phyloP scores from a whole-genome alignment of 1,140 invertebrate genomes.

The Semibalanus balanoides region DNA sequence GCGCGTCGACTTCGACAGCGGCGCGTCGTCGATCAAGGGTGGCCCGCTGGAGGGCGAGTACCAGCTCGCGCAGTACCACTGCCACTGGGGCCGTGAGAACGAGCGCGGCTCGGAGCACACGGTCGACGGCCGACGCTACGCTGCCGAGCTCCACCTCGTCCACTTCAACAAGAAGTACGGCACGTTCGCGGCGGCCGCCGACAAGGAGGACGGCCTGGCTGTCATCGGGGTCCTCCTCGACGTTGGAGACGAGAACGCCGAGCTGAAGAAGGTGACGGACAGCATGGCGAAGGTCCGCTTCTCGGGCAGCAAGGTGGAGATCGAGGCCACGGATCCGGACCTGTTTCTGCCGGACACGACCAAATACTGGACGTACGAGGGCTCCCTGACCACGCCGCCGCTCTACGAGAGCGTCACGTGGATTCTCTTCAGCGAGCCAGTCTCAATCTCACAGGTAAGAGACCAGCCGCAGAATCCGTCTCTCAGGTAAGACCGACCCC shows the following conservation, averaged over 20 bases:
- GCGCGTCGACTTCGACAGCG: not conserved
- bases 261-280: conserved; percentile 74
- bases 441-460: conserved; percentile 49
- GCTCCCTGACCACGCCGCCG: conserved; percentile 87
- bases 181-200: conserved; percentile 46
- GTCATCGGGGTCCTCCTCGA: conserved; percentile 58
- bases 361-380: conserved; percentile 94
- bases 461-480: too few relatives aligned
- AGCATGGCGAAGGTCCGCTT: conserved; percentile 70
- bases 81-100: conserved; percentile 37
- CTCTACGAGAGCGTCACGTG: conserved; percentile 88
- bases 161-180: conserved; percentile 61
- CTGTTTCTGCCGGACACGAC: conserved; percentile 80
- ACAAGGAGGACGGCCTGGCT: conserved; percentile 56
- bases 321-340: conserved; percentile 64
- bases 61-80: conserved; percentile 34
- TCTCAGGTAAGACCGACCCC: not conserved
- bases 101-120: conserved; percentile 38
- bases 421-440: conserved; percentile 90
- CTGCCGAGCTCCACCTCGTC: conserved; percentile 60
- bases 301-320: conserved; percentile 58
- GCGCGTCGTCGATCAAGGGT: conserved; percentile 16
- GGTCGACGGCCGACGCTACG: conserved; percentile 36
- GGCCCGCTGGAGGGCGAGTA: conserved; percentile 32
- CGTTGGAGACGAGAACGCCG: conserved; percentile 52